These are phyloP conservation scores for Glaucidium brasilianum DNA, from an alignment of 2,113 vertebrate genomes.

Conservation along the genomic window DNA sequence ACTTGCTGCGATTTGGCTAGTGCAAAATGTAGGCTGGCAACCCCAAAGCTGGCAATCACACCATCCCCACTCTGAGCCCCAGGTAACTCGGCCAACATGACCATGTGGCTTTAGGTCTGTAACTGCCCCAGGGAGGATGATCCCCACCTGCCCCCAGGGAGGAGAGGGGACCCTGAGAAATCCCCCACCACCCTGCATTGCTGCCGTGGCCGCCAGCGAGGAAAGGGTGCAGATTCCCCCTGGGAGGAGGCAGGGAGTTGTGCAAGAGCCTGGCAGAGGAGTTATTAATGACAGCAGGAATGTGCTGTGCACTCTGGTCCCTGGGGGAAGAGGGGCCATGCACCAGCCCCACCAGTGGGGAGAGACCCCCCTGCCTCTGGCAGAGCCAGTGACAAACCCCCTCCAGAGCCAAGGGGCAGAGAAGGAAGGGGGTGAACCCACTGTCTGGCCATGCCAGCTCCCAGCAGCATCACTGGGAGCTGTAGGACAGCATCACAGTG, in stretches of 20 bases:
- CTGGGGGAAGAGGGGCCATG: not conserved
- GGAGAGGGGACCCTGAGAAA: not conserved
- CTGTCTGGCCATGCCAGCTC: accelerated
- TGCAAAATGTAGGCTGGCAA: not conserved
- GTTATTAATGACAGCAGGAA: conserved; percentile 19
- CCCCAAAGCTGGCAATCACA: not conserved
- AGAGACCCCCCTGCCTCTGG: not conserved
- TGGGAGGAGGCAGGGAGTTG: not conserved
- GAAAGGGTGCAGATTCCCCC: not conserved
- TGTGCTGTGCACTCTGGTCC: not conserved
- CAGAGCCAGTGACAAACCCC: accelerated
- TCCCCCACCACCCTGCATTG: not conserved
- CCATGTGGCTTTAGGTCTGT: not conserved
- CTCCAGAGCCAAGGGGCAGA: not conserved
- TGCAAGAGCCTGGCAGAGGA: not conserved
- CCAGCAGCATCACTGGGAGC: not conserved
- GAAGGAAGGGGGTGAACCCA: not conserved
- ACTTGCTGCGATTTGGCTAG: not conserved
- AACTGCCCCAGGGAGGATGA: accelerated
- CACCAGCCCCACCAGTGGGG: not conserved
- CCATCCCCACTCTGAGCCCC: not conserved
- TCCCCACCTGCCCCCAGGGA: not conserved
- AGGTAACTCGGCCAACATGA: accelerated
- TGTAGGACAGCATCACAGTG: not conserved
- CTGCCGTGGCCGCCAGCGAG: not conserved